Conservation (phyloP, 1,140 invertebrate species). For the Luehdorfia chinensis region DNA sequence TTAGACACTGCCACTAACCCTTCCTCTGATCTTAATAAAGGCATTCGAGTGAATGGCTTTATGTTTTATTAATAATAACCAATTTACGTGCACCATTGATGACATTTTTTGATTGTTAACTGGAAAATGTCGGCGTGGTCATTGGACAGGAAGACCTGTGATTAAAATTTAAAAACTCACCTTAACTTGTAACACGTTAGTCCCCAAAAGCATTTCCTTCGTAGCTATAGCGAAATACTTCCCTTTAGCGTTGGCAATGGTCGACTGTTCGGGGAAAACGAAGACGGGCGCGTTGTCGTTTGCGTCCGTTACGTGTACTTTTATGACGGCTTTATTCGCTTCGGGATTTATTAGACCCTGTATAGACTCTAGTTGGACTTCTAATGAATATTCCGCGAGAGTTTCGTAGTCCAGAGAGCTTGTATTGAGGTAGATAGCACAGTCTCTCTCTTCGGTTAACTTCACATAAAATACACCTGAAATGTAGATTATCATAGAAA, state of each 20-base stretch:
- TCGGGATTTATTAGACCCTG: conserved; percentile 87
- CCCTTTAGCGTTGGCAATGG: conserved; percentile 56
- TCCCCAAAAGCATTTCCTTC: conserved; percentile 82
- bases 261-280: conserved; percentile 80
- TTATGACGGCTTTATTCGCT: conserved; percentile 84
- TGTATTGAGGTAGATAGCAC: conserved; percentile 83
- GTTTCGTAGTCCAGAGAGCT: conserved; percentile 86
- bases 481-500: no score
- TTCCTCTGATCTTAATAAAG: no score
- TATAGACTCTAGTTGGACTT: conserved; percentile 85
- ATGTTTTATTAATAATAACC: no score
- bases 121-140: no score
- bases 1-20: no score
- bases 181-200: conserved; percentile 86
- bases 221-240: conserved; percentile 81
- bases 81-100: no score
- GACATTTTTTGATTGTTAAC: no score
- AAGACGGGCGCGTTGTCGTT: conserved; percentile 93
- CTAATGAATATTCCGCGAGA: conserved; percentile 84
- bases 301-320: conserved; percentile 89
- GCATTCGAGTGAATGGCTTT: no score
- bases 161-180: conserved; percentile 60
- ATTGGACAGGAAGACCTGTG: no score
- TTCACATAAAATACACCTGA: conserved; percentile 84
- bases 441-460: conserved; percentile 87